phyloP scores from a whole-genome alignment of 2,888 invertebrate genomes.

The Crepidodera aurea region DNA sequence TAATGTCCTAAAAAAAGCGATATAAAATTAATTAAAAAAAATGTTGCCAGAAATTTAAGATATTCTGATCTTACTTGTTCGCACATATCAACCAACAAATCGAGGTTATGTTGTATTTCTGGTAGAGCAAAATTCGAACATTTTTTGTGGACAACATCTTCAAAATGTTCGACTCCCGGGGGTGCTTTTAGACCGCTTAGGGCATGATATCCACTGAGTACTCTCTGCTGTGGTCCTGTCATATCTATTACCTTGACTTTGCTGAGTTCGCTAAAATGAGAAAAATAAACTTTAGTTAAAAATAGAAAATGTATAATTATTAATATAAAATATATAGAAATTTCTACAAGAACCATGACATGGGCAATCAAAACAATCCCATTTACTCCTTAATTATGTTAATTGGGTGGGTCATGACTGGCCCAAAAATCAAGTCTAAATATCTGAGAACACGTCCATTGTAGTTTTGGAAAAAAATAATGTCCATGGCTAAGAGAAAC shows the following conservation, averaged over 20 bases:
- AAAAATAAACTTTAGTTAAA: no score
- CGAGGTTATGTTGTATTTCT: slow-evolving; percentile 91
- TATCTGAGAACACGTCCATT: no score
- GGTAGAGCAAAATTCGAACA: slow-evolving; percentile 80
- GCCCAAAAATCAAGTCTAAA: no score
- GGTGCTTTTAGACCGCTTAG: slow-evolving; percentile 72
- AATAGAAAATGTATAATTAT: no score
- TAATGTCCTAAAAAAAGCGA: slow-evolving; percentile 73
- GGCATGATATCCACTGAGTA: slow-evolving; percentile 92
- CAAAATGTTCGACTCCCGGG: slow-evolving; percentile 69
- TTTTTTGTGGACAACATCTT: slow-evolving; percentile 70
- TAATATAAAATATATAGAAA: no score
- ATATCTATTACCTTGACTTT: slow-evolving; percentile 98
- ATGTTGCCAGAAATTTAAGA: not conserved
- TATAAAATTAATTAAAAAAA: slow-evolving; percentile 7
- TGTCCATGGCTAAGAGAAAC: no score
- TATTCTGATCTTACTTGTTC: slow-evolving; percentile 72
- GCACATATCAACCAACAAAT: slow-evolving; percentile 89
- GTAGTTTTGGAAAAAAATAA: no score
- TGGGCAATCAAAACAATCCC: no score
- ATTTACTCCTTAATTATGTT: no score
- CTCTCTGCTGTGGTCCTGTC: slow-evolving; percentile 95
- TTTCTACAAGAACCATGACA: no score
- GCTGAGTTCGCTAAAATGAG: slow-evolving; percentile 68
- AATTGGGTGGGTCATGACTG: no score